Base-by-base conservation (phyloP, 2,888 invertebrate species). In the Plebejus anna region DNA sequence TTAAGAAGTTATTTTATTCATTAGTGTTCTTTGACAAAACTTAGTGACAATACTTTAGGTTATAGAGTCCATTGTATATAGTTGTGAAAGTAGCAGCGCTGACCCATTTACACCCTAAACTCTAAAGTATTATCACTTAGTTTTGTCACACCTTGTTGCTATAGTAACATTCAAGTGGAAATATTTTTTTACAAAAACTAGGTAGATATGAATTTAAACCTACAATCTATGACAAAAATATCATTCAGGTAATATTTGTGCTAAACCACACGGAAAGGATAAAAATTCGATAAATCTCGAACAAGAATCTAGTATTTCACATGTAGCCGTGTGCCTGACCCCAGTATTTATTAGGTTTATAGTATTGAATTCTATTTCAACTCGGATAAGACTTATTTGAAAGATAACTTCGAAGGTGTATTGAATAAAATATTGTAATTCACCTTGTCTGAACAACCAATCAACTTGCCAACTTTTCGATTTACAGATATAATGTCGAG, bases 251-350 rank as follows among this genome's bases (percentile, higher is more conserved):
- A 66, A 66, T 32, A 66, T 66, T 36, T 66, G 32, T 5, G 36
- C 16, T 13, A 66, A 66, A 66, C 66, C 66, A 36, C 66, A 36
- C 66, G 66, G 13, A 66, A 36, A 36, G 36, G 66, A 66, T 66
- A 66, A 66, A 36, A 66, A 13, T 66, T 66, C 66, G 66, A 66
- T 66, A 66, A 66, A 66, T 66, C 66, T 66, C 32, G 32, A 66
- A 66, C 66, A 36, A 66, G 66, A 36, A 11, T 16, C 66, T 66
- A 13, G 32, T 66, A 66, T 66, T 36, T 13, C 32, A 66, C 66
- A 36, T 16, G 66, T 36, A 36, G 66, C 32, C 13, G 66, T 66
- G 66, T 66, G 32, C 66, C 66, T 66, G 36, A 66, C 66, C 66
- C 32, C 66, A 36, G 16, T 66, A 16, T 66, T 66, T 66, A 66